Base-by-base conservation (phyloP, 2,113 vertebrate species). In the Indicator indicator region DNA sequence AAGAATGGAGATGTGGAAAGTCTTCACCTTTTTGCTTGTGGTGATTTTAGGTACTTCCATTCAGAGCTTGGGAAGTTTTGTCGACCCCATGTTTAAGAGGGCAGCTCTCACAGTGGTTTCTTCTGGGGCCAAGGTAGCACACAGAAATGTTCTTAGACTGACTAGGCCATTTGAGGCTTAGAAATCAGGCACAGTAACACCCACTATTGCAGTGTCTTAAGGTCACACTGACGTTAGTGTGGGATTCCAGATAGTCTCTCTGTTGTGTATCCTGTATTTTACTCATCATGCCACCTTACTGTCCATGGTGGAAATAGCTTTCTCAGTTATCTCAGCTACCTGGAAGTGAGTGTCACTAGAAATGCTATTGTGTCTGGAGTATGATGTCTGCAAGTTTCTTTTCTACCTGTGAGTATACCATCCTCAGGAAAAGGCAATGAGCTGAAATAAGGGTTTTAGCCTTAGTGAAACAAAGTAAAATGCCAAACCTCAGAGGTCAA, bases 191-290 rank as follows among this genome's bases (percentile, higher is more conserved):
- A 42, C 19, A 78, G n/a, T 20, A 32, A 63, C 6, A 38, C 0
- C 1, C n/a, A 50, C 9, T 36, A 30, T 1, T 40, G 76, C n/a
- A 48, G 11, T 48, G 28, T 50, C 60, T 28, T 71, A 74, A 55
- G 64, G 55, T 4, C 3, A 38, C 6, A 5, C 0, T 71, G 56
- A 80, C 15, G n/a, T 78, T 60, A n/a, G 11, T 2, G 0, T 26
- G 77, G 48, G 59, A 83, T 32, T 54, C 52, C 8, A 48, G 13
- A 28, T n/a, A 13, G 50, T 75, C 18, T 75, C 48, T 81, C 48
- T 64, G 9, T 38, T 93, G 20, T 20, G 17, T 33, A 71, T 67
- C 64, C 33, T 58, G 83, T 86, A 65, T 79, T 77, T 27, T 27
- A 64, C 7, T 13, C 73, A 64, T 63, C 17, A 44, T 13, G 17